Conservation (phyloP, 2,888 invertebrate species). For the Yponomeuta plumbellus region DNA sequence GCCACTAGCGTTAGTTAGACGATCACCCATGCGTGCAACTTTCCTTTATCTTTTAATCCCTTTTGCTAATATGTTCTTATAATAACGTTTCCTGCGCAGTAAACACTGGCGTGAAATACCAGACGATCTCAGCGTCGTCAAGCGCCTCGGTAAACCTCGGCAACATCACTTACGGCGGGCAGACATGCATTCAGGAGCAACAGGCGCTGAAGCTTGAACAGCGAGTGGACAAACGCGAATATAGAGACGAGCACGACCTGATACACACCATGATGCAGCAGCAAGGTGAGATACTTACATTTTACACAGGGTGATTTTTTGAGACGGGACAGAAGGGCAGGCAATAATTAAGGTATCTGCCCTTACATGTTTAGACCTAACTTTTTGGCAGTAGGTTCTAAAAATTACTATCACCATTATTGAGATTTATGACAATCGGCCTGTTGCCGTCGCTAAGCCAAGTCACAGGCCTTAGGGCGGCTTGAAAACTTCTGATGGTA, state of each 20-base stretch:
- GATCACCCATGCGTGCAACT: too few relatives aligned
- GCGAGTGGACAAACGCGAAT: constrained; percentile 59
- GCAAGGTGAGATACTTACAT: constrained; percentile 57
- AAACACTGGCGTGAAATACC: constrained; percentile 69
- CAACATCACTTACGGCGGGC: constrained; percentile 64
- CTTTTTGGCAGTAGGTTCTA: too few relatives aligned
- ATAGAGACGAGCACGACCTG: constrained; percentile 72
- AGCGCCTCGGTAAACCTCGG: constrained; percentile 62
- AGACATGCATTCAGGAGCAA: constrained; percentile 53
- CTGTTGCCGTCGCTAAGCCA: too few relatives aligned
- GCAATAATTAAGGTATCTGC: too few relatives aligned
- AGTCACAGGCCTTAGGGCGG: too few relatives aligned
- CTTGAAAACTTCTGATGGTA: too few relatives aligned
- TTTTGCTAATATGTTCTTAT: background rate
- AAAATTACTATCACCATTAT: too few relatives aligned
- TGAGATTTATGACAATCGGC: too few relatives aligned
- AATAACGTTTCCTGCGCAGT: constrained; percentile 34
- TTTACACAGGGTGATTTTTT: too few relatives aligned
- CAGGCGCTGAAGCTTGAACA: constrained; percentile 53
- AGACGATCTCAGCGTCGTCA: constrained; percentile 65
- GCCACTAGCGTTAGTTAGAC: too few relatives aligned
- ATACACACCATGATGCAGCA: constrained; percentile 73
- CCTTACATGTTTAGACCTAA: too few relatives aligned
- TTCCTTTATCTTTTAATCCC: background rate
- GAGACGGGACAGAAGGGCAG: too few relatives aligned